Evolutionary conservation across 1,140 invertebrate species (phyloP).

Genomic region (Hestina assimilis): DNA sequence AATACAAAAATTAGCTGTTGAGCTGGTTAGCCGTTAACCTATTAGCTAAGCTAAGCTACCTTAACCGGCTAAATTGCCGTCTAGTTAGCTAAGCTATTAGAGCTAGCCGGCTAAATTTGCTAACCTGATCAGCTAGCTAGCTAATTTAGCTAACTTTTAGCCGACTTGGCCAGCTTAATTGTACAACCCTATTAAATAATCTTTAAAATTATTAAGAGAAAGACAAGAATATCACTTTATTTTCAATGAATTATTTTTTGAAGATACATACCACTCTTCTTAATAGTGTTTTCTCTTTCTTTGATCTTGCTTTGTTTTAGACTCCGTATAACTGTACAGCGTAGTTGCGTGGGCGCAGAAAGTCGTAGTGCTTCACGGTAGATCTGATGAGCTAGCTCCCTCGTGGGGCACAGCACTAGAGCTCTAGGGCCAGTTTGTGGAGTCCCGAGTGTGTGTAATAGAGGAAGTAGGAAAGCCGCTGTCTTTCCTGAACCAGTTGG

Average conservation of each 20-base stretch:
- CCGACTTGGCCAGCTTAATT: no score
- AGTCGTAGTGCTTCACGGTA: constrained; percentile 88
- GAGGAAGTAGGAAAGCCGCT: constrained; percentile 89
- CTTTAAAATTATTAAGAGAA: no score
- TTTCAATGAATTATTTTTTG: constrained; percentile 2
- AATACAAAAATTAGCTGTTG: no score
- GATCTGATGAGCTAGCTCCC: constrained; percentile 96
- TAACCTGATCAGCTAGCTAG: no score
- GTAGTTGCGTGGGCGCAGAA: constrained; percentile 85
- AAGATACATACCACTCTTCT: constrained; percentile 58
- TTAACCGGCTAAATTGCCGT: no score
- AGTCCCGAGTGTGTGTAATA: constrained; percentile 84
- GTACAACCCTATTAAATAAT: no score
- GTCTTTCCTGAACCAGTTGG: constrained; percentile 95
- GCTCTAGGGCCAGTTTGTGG: constrained; percentile 88
- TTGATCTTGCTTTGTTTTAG: constrained; percentile 76
- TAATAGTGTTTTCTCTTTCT: constrained; percentile 61
- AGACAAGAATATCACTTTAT: no score
- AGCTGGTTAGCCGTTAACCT: no score
- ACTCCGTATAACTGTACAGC: constrained; percentile 63
- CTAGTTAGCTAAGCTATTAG: no score
- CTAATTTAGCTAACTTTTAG: no score
- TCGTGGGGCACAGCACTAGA: constrained; percentile 93
- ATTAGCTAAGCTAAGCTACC: no score
- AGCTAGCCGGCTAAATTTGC: no score